Evolutionary conservation across 2,797 vertebrate species (phyloP).

Genomic region (Schizopygopsis pylzovi): DNA sequence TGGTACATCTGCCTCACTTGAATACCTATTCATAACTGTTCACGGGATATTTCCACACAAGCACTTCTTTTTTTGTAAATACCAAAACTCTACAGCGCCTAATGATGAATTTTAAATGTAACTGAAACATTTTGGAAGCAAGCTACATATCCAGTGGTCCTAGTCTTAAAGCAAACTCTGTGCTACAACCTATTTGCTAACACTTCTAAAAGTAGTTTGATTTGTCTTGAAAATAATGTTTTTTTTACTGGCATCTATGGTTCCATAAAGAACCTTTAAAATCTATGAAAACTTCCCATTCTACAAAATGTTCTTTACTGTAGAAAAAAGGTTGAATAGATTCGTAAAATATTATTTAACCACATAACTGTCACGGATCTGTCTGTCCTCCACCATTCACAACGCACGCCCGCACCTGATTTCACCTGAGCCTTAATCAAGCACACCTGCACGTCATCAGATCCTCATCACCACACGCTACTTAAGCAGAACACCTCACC

Average conservation of each 20-base stretch:
- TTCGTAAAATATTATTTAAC: background rate
- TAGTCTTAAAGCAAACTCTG: background rate
- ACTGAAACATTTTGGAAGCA: constrained; percentile 26
- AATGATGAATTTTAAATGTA: constrained; percentile 40
- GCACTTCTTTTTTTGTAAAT: constrained; percentile 23
- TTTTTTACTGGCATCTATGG: background rate
- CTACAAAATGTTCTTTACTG: background rate
- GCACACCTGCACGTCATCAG: too few relatives aligned
- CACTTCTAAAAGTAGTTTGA: constrained; percentile 26
- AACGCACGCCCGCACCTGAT: too few relatives aligned
- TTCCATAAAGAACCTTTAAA: background rate
- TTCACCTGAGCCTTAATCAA: too few relatives aligned
- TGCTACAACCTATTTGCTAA: constrained; percentile 16
- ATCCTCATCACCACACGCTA: too few relatives aligned
- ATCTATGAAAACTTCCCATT: background rate
- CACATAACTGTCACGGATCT: background rate
- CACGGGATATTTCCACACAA: background rate
- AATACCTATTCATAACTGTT: constrained; percentile 14
- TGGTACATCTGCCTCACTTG: background rate
- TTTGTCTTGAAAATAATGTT: background rate
- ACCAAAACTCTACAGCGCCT: background rate
- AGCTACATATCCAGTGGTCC: constrained; percentile 32
- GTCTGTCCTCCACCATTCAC: too few relatives aligned
- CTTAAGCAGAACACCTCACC: too few relatives aligned
- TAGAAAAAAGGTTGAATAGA: background rate